phyloP scores from a whole-genome alignment of 1,140 invertebrate genomes.

The Xylocopa sonorina region DNA sequence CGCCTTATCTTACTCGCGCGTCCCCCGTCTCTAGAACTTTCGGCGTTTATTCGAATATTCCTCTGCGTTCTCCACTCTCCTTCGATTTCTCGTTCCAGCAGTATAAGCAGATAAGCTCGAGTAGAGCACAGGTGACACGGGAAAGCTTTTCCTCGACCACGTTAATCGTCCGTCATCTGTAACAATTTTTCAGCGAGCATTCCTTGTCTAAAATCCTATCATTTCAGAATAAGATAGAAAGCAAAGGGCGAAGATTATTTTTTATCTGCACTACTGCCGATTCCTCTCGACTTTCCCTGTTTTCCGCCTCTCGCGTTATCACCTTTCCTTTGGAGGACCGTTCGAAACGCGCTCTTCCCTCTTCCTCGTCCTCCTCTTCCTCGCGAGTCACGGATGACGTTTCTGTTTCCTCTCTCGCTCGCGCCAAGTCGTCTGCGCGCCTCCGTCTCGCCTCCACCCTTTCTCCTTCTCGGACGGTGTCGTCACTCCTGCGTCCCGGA shows the following conservation, averaged over 20 bases:
- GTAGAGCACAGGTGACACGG: neutral
- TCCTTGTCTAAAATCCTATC: too few relatives aligned
- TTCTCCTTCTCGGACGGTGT: neutral
- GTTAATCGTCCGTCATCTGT: neutral
- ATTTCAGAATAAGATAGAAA: too few relatives aligned
- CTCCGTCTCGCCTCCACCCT: neutral
- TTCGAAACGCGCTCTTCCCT: neutral
- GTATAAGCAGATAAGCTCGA: too few relatives aligned
- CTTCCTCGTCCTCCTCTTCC: neutral
- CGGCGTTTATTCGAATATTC: neutral
- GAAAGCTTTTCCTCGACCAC: neutral
- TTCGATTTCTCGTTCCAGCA: too few relatives aligned
- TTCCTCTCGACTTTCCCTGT: too few relatives aligned
- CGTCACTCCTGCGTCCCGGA: slow-evolving; percentile 38
- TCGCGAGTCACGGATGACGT: neutral
- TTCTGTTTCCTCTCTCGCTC: neutral
- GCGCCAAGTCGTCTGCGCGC: neutral
- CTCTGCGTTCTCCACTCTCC: too few relatives aligned
- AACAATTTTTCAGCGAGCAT: too few relatives aligned
- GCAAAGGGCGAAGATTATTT: too few relatives aligned
- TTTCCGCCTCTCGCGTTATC: neutral
- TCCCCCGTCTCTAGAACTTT: too few relatives aligned
- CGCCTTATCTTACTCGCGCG: neutral
- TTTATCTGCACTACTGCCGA: too few relatives aligned
- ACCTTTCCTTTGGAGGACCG: neutral